These are phyloP conservation scores for Tenodera sinensis DNA, from an alignment of 2,888 invertebrate species.

Conservation along the genomic window DNA sequence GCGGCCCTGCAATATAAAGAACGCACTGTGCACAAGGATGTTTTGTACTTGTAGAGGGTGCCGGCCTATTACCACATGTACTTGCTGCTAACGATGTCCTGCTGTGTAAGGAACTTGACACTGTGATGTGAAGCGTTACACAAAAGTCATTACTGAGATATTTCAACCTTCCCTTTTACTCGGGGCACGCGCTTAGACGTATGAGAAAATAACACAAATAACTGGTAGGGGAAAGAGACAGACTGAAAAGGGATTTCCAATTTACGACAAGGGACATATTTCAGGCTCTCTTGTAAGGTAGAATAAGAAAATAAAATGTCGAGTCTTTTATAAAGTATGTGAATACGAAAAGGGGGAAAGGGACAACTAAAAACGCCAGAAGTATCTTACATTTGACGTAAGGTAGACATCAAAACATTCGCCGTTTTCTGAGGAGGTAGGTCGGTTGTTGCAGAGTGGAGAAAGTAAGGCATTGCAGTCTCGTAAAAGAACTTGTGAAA, in stretches of 20 bases:
- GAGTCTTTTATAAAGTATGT: constrained; percentile 3
- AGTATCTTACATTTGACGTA: constrained; percentile 8
- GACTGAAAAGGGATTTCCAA: background rate
- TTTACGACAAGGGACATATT: constrained; percentile 3
- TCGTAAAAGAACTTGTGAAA: constrained; percentile 7
- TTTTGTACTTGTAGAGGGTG: too few relatives aligned
- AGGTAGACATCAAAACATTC: constrained; percentile 14
- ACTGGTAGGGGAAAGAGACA: background rate
- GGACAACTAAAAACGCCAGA: background rate
- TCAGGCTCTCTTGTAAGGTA: background rate
- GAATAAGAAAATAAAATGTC: constrained; percentile 6
- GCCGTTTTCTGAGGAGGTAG: background rate
- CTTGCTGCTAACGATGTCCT: background rate
- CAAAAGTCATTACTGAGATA: background rate
- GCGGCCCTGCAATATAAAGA: too few relatives aligned
- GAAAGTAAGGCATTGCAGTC: background rate
- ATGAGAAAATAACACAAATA: background rate
- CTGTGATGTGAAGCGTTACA: background rate
- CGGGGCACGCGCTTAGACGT: background rate
- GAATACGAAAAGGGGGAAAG: background rate
- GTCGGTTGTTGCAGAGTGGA: background rate
- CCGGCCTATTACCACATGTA: too few relatives aligned
- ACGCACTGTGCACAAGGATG: too few relatives aligned
- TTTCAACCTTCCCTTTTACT: background rate
- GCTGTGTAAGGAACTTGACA: background rate